These are phyloP conservation scores for Andrena cerasifolii DNA, from an alignment of 1,140 invertebrate species.

Conservation along the genomic window DNA sequence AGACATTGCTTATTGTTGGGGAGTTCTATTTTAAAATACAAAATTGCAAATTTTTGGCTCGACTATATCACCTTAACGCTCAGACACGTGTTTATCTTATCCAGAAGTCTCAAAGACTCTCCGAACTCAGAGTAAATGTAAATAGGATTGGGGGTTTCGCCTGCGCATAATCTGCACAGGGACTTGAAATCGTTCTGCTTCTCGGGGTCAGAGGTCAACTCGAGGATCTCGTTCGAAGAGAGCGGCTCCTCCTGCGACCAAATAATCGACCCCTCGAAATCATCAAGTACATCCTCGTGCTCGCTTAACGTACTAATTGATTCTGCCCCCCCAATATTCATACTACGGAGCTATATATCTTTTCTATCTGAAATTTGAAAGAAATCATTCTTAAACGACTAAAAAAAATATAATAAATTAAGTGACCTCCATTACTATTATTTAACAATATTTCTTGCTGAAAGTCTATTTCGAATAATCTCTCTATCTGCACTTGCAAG, in stretches of 20 bases:
- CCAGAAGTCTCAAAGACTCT: conserved; percentile 65
- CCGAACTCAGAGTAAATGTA: conserved; percentile 70
- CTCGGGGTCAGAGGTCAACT: conserved; percentile 25
- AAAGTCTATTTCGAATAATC: too few relatives aligned
- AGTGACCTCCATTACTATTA: too few relatives aligned
- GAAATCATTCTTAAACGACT: background rate
- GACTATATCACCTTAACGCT: conserved; percentile 64
- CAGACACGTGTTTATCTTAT: conserved; percentile 70
- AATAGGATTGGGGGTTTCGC: conserved; percentile 61
- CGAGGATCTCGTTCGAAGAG: conserved; percentile 64
- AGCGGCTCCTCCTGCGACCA: conserved; percentile 69
- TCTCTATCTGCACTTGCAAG: too few relatives aligned
- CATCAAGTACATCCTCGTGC: conserved; percentile 61
- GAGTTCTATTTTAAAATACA: too few relatives aligned
- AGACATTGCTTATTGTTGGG: background rate
- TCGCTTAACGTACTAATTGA: conserved; percentile 67
- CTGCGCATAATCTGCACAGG: conserved; percentile 68
- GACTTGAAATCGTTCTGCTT: conserved; percentile 37
- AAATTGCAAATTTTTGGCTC: too few relatives aligned
- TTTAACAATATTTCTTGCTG: too few relatives aligned
- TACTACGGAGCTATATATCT: conserved; percentile 14
- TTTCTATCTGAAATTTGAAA: conserved; percentile 26
- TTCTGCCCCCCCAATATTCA: conserved; percentile 54
- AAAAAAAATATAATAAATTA: conserved; percentile 9
- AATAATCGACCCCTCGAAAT: conserved; percentile 65